A percentile compares a stretch with the other conserved stretches of the same genome.
phyloP scores from a whole-genome alignment of 2,113 vertebrate species.

The Ciconia boyciana region DNA sequence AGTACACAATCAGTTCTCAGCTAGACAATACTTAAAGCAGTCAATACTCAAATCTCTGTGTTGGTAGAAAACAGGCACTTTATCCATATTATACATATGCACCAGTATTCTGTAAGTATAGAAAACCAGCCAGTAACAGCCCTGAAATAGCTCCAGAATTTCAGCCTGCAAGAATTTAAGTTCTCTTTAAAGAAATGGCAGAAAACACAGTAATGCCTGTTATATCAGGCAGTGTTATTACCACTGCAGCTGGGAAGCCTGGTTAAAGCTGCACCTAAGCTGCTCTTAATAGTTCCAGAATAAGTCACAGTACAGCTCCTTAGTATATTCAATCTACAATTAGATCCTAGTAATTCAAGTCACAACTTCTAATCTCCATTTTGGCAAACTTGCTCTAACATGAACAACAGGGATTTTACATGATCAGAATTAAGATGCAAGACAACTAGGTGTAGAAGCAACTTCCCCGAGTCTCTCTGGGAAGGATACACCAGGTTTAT shows the following conservation, averaged over 20 bases:
- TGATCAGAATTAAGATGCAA: not conserved
- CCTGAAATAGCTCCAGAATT: not conserved
- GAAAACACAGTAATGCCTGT: not conserved
- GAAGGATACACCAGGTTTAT: not conserved
- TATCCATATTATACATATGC: not conserved
- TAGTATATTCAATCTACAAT: not conserved
- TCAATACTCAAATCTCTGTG: not conserved
- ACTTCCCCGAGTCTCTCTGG: not conserved
- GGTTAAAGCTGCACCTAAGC: not conserved
- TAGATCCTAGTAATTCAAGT: not conserved
- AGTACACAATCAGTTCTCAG: not conserved
- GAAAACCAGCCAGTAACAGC: not conserved
- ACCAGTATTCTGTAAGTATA: not conserved
- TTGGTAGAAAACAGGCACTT: conserved; percentile 9
- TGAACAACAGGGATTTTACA: not conserved
- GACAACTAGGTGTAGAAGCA: not conserved
- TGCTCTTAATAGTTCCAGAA: not conserved
- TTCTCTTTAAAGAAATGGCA: not conserved
- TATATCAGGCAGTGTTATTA: not conserved
- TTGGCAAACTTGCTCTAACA: not conserved
- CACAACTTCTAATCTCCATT: not conserved
- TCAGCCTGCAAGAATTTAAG: not conserved
- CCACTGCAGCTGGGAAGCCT: not conserved
- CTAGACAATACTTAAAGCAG: not conserved
- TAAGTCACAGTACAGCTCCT: not conserved